Base-by-base conservation (phyloP, 2,797 vertebrate genomes). In the Saxicola maurus region DNA sequence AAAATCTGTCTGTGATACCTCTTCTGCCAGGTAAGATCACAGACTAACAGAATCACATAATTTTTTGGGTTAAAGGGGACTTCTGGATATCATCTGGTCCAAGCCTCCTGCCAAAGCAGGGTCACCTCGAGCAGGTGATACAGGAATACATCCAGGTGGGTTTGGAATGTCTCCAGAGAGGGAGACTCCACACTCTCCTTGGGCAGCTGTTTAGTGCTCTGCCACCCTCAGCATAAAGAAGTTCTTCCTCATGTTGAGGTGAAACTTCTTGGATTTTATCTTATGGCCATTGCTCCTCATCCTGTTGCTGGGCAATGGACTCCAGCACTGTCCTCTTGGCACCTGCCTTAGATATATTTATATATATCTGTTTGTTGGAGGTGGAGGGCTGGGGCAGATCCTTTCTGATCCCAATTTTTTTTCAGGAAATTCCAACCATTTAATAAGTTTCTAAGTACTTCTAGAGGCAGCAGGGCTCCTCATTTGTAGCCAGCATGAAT, bases 121-220 rank as follows among this genome's bases (percentile, higher is more conserved):
- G 28, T 25, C 42, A 56, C 27, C 11, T 11, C 0, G 0, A 75
- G 7, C 13, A 65, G 18, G 18, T 78, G 42, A 28, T 33, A 23
- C 10, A 31, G 35, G 48, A 55, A 56, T 4, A 1, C 1, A 6
- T 30, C 27, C 48, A 31, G 37, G 11, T 49, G 17, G 23, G 35
- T 6, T 55, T 61, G 49, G n/a, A 55, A 49, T 49, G 28, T 2
- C 37, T 62, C 19, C 48, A 38, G 48, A 55, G 11, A 49, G 11
- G 27, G n/a, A 55, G 8, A 30, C 13, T 62, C n/a, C 20, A 19
- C 1, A 1, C 0, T 0, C 10, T 56, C 14, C 42, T 43, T 45
- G 37, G 14, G 37, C 7, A 56, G 24, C 35, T 81, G 16, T 37
- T 23, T 61, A 49, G 23, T 43, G n/a, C 55, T 75, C 55, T 68